Base-by-base conservation (phyloP, 2,888 invertebrate genomes). In the Nomada lathburiana region DNA sequence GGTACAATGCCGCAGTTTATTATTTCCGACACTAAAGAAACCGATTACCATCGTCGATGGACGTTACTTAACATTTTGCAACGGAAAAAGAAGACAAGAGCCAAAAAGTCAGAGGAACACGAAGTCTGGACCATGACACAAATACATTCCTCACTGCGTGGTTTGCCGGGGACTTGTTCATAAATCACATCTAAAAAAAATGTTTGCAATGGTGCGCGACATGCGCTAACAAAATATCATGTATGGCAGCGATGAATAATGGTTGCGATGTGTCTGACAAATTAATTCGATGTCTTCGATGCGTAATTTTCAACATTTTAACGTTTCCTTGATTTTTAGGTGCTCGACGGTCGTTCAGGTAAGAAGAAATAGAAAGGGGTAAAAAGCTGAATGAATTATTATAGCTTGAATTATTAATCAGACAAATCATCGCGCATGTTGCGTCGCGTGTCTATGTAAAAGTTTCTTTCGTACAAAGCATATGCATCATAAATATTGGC, bases 181-280 rank as follows among this genome's bases (percentile, higher is more conserved):
- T 87, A 87, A 87, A 87, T 87, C 87, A 87, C 79, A 85, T 20
- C 64, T 29, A 79, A 84, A 82, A 73, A 73, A 65, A 83, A 86
- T 73, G 68, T 75, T 77, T 67, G 76, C 72, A 65, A 64, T 78
- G 76, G 72, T 59, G 70, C 52, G 73, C 79, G 86, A 75, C 79
- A 76, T 76, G 64, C 76, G 76, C 74, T 85, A 80, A 78, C 81
- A 50, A 86, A 86, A 75, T 72, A 62, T 82, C 69, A 50, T 59
- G 60, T 57, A 64, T 62, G 68, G 72, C 76, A 67, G 36, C 71
- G 36, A 57, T 86, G 86, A 86, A 80, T 86, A 82, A 86, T 86
- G 86, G 73, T 77, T 65, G 71, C 71, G 59, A 47, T n/a, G 47
- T 55, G 63, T 44, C 82, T 74, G 71, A 78, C 82, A 74, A 86